A percentile compares a stretch with the other conserved stretches of the same genome.
phyloP scores from a whole-genome alignment of 2,797 vertebrate species.

The Lophius americanus region DNA sequence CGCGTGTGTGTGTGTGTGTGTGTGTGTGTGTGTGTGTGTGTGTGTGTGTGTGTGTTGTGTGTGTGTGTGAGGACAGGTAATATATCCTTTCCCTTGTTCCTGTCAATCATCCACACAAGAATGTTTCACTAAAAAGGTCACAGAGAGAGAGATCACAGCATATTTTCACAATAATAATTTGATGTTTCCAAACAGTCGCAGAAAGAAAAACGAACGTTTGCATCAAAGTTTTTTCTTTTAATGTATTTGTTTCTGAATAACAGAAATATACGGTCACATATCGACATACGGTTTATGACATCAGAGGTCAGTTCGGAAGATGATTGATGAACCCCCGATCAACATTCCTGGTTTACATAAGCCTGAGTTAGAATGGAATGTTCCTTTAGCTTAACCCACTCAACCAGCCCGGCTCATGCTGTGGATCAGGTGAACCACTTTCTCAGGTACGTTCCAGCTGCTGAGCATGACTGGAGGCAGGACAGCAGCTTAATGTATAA shows the following conservation, averaged over 20 bases:
- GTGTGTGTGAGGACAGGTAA: conserved; percentile 26
- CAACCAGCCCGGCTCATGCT: neutral
- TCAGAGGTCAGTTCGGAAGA: neutral
- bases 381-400: conserved; percentile 4
- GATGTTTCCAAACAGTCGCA: conserved; percentile 4
- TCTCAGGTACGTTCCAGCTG: conserved; percentile 38
- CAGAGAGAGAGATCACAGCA: conserved; percentile 7
- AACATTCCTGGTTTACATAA: conserved; percentile 33
- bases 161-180: conserved; percentile 29
- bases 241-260: neutral
- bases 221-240: neutral
- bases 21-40: conserved; percentile 11
- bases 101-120: conserved; percentile 61
- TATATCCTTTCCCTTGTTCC: conserved; percentile 27
- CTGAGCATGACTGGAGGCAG: neutral
- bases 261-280: neutral
- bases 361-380: conserved; percentile 21
- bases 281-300: no score
- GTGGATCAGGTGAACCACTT: neutral
- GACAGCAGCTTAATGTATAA: neutral
- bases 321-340: neutral
- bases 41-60: conserved; percentile 12
- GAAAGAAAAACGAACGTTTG: conserved; percentile 4
- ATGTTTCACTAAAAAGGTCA: conserved; percentile 75
- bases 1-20: conserved; percentile 13